A percentile compares a stretch with the other conserved stretches of the same genome.
Evolutionary conservation across 2,797 vertebrate species (phyloP).

Genomic region (Molossus molossus): DNA sequence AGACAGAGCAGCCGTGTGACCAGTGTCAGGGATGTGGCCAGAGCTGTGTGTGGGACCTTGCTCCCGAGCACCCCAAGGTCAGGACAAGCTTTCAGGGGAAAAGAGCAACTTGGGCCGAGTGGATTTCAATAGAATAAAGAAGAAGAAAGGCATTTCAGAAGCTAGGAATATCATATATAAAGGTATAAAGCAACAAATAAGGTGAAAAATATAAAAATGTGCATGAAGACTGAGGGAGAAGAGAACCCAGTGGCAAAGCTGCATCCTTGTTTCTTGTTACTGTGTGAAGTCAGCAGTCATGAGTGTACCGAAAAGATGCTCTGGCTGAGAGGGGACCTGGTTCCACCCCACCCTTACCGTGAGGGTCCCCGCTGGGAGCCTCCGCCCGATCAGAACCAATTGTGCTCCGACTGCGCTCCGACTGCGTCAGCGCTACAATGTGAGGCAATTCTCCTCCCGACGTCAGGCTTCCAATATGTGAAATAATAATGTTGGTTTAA

Average conservation of each 20-base stretch:
- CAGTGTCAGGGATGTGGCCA: neutral
- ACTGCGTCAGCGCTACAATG: neutral
- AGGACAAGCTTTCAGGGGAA: neutral
- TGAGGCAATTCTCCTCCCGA: neutral
- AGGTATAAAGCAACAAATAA: neutral
- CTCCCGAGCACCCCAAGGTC: neutral
- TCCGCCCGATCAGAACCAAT: neutral
- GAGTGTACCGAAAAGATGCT: neutral
- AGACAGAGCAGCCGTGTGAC: neutral
- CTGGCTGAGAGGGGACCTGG: neutral
- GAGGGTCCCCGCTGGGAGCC: neutral
- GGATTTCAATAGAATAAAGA: neutral
- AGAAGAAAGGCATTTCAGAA: neutral
- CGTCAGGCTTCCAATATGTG: neutral
- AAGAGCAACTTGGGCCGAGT: neutral
- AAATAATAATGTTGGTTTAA: neutral
- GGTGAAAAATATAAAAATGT: neutral
- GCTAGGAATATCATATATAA: neutral
- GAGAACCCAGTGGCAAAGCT: neutral
- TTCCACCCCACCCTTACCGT: neutral
- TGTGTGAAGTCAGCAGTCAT: neutral
- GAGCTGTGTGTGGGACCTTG: neutral
- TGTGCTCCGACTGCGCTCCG: neutral
- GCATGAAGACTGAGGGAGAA: neutral
- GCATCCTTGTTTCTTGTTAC: neutral